Percentiles rank a stretch among this genome's conserved stretches.
Conservation (phyloP, 1,140 invertebrate species). For the Aphelinus certus region DNA sequence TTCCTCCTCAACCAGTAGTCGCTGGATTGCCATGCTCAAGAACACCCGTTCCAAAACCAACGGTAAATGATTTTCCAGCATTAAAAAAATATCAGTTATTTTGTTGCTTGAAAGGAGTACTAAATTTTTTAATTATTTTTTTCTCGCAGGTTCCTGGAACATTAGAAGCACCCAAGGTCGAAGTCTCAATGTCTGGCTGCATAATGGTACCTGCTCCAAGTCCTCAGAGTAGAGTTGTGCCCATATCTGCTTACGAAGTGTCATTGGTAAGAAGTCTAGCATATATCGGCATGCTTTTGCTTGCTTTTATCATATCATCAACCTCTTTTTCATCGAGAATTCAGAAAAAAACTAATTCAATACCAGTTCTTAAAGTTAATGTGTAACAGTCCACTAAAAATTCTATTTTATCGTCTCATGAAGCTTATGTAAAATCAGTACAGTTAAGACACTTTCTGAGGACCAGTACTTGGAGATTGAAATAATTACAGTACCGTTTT, state of each 20-base stretch:
- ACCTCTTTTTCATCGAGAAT: conserved; percentile 1
- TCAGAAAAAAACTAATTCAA: not conserved
- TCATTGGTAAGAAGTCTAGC: conserved; percentile 71
- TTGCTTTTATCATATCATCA: not conserved
- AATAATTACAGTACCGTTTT: not conserved
- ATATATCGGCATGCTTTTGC: not conserved
- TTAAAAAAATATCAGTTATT: not conserved
- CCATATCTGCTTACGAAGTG: conserved; percentile 71
- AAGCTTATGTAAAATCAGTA: not conserved
- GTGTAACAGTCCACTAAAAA: not conserved
- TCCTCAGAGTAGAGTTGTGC: conserved; percentile 66
- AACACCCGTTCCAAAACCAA: conserved; percentile 53
- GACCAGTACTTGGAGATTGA: no score
- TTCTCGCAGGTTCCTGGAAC: conserved; percentile 51
- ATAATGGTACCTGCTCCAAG: conserved; percentile 72
- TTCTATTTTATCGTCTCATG: not conserved
- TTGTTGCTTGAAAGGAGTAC: not conserved
- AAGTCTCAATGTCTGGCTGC: conserved; percentile 68
- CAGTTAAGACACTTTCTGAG: no score
- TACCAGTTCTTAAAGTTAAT: no score
- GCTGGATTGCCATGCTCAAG: conserved; percentile 56
- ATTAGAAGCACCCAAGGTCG: conserved; percentile 69
- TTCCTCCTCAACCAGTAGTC: conserved; percentile 53
- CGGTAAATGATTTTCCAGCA: conserved; percentile 44
- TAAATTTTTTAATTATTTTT: conserved; percentile 16